Conservation (phyloP, 92 coral and sea anemone genomes). For the Paragorgia papillata region DNA sequence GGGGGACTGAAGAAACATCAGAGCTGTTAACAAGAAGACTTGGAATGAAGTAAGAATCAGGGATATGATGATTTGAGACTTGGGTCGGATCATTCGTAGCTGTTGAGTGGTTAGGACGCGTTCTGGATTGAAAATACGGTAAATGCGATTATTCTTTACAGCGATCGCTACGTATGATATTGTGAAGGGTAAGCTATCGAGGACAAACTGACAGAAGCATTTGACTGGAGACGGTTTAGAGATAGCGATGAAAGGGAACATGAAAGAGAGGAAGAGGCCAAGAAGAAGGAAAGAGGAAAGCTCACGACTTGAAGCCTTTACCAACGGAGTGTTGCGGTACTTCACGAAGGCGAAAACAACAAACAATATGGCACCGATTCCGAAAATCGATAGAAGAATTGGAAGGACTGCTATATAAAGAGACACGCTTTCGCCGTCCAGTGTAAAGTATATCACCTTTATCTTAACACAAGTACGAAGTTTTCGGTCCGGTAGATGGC, state of each 20-base stretch:
- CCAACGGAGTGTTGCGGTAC: neutral
- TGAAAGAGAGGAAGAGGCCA: slow-evolving; percentile 20
- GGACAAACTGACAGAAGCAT: slow-evolving; percentile 17
- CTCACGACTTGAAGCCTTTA: slow-evolving; percentile 35
- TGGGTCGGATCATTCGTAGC: neutral
- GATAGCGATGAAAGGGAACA: slow-evolving; percentile 1
- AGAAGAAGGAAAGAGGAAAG: slow-evolving; percentile 9
- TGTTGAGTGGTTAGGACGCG: neutral
- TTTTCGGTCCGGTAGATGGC: slow-evolving; percentile 62
- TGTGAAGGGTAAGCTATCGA: slow-evolving; percentile 32
- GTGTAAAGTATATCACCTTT: slow-evolving; percentile 38
- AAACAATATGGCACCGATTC: slow-evolving; percentile 46
- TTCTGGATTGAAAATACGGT: slow-evolving; percentile 17
- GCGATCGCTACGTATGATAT: slow-evolving; percentile 18
- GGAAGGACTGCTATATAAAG: slow-evolving; percentile 30
- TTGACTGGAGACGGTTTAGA: neutral
- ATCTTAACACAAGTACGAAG: slow-evolving; percentile 65
- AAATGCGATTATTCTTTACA: slow-evolving; percentile 22
- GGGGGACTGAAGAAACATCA: neutral
- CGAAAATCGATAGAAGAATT: slow-evolving; percentile 54
- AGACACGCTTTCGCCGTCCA: slow-evolving; percentile 27
- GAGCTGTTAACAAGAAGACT: neutral
- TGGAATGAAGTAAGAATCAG: neutral
- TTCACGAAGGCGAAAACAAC: slow-evolving; percentile 8
- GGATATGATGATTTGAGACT: neutral